Evolutionary conservation across 2,113 vertebrate genomes (phyloP).

Genomic region (Pituophis catenifer): DNA sequence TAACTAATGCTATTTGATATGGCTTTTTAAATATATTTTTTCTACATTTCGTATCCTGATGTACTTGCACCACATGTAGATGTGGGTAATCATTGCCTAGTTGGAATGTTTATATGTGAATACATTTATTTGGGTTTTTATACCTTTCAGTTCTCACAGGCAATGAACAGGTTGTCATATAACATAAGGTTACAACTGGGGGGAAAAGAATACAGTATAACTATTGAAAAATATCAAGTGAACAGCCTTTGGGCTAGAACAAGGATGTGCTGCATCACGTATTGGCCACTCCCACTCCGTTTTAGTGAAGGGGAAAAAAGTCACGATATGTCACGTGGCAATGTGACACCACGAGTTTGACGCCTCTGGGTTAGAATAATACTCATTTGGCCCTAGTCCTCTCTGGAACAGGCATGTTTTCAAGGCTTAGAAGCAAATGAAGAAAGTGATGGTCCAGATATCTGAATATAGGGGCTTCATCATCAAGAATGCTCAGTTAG

Average conservation of each 20-base stretch:
- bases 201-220: neutral
- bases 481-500: neutral
- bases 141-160: neutral
- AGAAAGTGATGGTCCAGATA: neutral
- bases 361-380: neutral
- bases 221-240: neutral
- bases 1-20: neutral
- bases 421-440: neutral
- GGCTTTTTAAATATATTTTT: neutral
- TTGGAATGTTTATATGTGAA: neutral
- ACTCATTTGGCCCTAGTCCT: neutral
- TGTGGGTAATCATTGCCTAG: no score
- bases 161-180: neutral
- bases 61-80: neutral
- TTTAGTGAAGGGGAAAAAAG: no score
- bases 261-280: no score
- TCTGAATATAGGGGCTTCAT: neutral
- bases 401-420: neutral
- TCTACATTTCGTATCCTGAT: neutral
- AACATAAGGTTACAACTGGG: neutral
- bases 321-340: no score
- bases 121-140: neutral
- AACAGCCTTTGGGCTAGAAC: neutral
- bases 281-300: no score
- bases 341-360: no score